These are phyloP conservation scores for Carterocephalus palaemon DNA, from an alignment of 2,888 invertebrate genomes.

Conservation along the genomic window DNA sequence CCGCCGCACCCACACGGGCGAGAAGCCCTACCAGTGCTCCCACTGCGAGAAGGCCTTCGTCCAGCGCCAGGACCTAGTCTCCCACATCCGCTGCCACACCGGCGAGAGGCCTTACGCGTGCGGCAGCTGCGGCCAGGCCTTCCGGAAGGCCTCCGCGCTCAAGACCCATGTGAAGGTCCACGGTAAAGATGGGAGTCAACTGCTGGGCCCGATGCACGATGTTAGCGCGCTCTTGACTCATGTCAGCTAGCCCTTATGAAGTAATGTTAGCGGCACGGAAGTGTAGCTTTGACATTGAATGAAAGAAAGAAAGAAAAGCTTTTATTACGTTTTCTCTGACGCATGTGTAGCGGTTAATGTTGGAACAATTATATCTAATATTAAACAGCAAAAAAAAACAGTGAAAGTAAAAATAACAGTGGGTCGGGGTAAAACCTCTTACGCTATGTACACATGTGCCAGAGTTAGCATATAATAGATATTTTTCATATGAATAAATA, in stretches of 20 bases:
- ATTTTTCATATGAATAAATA: too few relatives aligned
- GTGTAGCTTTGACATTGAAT: too few relatives aligned
- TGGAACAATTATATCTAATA: too few relatives aligned
- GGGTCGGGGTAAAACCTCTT: too few relatives aligned
- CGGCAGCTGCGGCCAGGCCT: constrained; percentile 68
- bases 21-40: constrained; percentile 76
- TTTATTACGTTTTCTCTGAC: too few relatives aligned
- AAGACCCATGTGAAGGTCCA: constrained; percentile 74
- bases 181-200: constrained; percentile 32
- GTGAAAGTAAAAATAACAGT: too few relatives aligned
- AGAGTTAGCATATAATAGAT: too few relatives aligned
- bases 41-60: constrained; percentile 79
- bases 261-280: too few relatives aligned
- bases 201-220: constrained; percentile 5
- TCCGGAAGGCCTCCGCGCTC: constrained; percentile 72
- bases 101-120: constrained; percentile 70
- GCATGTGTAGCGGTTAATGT: too few relatives aligned
- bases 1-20: constrained; percentile 79
- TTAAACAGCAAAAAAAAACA: too few relatives aligned
- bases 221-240: constrained; percentile 8
- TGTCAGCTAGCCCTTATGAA: constrained; percentile 17
- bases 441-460: too few relatives aligned
- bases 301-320: too few relatives aligned
- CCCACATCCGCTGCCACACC: constrained; percentile 77
- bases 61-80: constrained; percentile 77